These are phyloP conservation scores for Centroberyx gerrardi DNA, from an alignment of 2,797 vertebrate genomes.

Conservation along the genomic window DNA sequence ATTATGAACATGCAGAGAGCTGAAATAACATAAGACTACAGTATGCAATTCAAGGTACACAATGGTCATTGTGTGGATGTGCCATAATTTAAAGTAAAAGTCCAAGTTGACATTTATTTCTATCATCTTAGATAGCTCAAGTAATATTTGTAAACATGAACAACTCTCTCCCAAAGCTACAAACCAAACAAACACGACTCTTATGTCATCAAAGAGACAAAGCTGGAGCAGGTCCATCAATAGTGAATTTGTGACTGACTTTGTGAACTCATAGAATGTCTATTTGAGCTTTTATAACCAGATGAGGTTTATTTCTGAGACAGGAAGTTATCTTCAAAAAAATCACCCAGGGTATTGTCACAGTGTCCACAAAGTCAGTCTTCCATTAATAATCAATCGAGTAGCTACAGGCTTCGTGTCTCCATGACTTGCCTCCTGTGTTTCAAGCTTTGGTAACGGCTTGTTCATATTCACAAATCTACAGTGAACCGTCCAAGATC, in stretches of 20 bases:
- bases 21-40: conserved; percentile 40
- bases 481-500: conserved; percentile 1
- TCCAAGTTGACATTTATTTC: conserved; percentile 16
- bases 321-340: background rate
- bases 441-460: conserved; percentile 17
- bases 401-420: background rate
- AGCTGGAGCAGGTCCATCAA: background rate
- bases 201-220: background rate
- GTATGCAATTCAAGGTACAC: conserved; percentile 25
- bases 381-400: conserved; percentile 36
- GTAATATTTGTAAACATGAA: conserved; percentile 25
- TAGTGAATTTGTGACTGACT: background rate
- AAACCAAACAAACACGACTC: no score
- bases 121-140: conserved; percentile 14
- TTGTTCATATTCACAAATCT: background rate
- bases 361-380: no score
- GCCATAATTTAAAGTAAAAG: background rate
- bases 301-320: background rate
- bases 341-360: background rate
- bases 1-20: conserved; percentile 36
- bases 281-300: no score
- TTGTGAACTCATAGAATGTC: no score
- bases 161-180: background rate
- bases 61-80: conserved; percentile 6
- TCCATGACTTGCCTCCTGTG: background rate